Base-by-base conservation (phyloP, 2,113 vertebrate species). In the Mormoops blainvillei region DNA sequence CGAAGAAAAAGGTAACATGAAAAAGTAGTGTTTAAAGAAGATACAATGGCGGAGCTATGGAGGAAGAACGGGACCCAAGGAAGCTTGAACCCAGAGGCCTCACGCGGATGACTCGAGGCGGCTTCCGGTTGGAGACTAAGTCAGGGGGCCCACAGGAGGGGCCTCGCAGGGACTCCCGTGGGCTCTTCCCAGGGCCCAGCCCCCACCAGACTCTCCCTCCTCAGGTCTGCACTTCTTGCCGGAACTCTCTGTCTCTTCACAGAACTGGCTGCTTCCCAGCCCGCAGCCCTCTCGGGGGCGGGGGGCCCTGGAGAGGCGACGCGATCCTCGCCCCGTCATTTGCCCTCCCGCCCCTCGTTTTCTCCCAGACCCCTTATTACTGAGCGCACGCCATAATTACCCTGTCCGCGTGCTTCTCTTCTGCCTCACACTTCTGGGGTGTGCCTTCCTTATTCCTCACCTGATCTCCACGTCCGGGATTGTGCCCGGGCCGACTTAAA, bases 161-260 rank as follows among this genome's bases (percentile, higher is more conserved):
- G 12, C 26, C 33, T 5, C 1, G 36, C 52, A 2, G 2, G 48
- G 38, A 58, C 74, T 26, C 10, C 20, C 4, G 13, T 6, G 2
- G 7, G 13, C 19, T 45, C 6, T n/a, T 45, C 31, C 38, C 58
- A 15, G 24, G 45, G 16, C 3, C 43, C 6, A 16, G 1, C 5
- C 52, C 24, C 13, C 0, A 0, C 33, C 11, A 4, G 38, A 3
- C 2, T 18, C 33, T 18, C 26, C 43, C 3, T 22, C 12, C 6
- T 11, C 65, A 26, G 2, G 2, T 11, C 36, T 56, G 18, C 8
- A 12, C 61, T 4, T 7, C 12, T 12, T 50, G 16, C 16, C 4
- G 14, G 16, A 31, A 13, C 11, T 3, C 7, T 19, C 28, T n/a
- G 52, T 14, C 14, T 22, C 58, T n/a, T 48, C 0, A 31, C 26